phyloP scores from a whole-genome alignment of 2,113 vertebrate species.

The Platanista minor region DNA sequence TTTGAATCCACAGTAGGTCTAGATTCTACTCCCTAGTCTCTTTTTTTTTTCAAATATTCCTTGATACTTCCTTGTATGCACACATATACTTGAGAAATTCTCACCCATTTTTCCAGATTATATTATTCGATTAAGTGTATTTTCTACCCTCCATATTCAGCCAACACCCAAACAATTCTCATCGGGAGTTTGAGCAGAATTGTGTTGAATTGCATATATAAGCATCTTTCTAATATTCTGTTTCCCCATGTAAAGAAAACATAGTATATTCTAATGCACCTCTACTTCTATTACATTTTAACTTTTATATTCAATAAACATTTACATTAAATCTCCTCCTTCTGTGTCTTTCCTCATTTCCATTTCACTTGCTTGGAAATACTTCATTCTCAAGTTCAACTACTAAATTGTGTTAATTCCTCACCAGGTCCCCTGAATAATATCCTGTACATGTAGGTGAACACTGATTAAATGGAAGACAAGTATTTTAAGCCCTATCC shows the following conservation, averaged over 20 bases:
- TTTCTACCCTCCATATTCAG: neutral
- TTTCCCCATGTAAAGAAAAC: neutral
- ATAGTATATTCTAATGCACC: neutral
- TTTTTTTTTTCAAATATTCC: neutral
- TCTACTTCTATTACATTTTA: neutral
- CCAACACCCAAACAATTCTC: neutral
- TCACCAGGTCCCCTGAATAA: neutral
- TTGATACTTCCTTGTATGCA: neutral
- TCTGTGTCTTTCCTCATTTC: neutral
- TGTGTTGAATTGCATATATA: neutral
- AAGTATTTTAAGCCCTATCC: neutral
- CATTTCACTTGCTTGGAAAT: constrained; percentile 26
- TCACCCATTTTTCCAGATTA: neutral
- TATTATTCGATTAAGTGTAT: neutral
- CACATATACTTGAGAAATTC: neutral
- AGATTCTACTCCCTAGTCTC: neutral
- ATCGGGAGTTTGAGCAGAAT: neutral
- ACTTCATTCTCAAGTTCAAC: neutral
- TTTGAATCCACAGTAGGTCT: neutral
- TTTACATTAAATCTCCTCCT: neutral
- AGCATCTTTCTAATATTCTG: neutral
- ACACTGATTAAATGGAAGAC: neutral
- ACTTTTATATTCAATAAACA: neutral
- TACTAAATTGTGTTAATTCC: neutral
- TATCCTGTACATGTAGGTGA: neutral